Percentiles rank a stretch among this genome's conserved stretches.
These are phyloP conservation scores for Camponotus pennsylvanicus DNA, from an alignment of 1,140 invertebrate species.

Conservation along the genomic window DNA sequence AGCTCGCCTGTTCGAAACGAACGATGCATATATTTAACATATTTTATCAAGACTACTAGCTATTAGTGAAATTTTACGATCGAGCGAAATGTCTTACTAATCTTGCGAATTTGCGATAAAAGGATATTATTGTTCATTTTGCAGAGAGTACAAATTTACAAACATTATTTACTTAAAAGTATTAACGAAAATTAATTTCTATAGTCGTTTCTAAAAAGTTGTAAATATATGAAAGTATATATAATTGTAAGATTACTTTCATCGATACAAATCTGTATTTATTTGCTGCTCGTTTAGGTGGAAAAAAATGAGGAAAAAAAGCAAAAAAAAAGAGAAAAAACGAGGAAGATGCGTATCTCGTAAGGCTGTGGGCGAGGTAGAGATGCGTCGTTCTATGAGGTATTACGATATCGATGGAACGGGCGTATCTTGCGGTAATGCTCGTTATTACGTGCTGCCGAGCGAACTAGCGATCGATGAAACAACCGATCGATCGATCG, in stretches of 20 bases:
- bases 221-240: not conserved
- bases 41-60: not conserved
- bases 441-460: constrained; percentile 76
- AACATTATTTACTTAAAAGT: not conserved
- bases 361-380: constrained; percentile 51
- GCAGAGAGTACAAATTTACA: not conserved
- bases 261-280: not conserved
- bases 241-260: constrained; percentile 2
- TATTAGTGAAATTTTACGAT: constrained; percentile 35
- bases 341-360: constrained; percentile 43
- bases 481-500: constrained; percentile 46
- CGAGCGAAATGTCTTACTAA: constrained; percentile 5
- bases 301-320: not conserved
- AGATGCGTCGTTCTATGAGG: constrained; percentile 69
- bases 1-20: not conserved
- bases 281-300: not conserved
- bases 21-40: constrained; percentile 29
- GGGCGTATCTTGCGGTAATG: constrained; percentile 75
- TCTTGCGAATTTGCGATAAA: not conserved
- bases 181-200: not conserved
- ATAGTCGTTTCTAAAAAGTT: not conserved
- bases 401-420: constrained; percentile 76
- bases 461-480: constrained; percentile 66
- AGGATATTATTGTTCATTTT: not conserved
- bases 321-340: not conserved